Evolutionary conservation across 2,888 invertebrate genomes (phyloP), one percentile per base, ranked within the genome.

Genomic region (Eupithecia pulchellata): DNA sequence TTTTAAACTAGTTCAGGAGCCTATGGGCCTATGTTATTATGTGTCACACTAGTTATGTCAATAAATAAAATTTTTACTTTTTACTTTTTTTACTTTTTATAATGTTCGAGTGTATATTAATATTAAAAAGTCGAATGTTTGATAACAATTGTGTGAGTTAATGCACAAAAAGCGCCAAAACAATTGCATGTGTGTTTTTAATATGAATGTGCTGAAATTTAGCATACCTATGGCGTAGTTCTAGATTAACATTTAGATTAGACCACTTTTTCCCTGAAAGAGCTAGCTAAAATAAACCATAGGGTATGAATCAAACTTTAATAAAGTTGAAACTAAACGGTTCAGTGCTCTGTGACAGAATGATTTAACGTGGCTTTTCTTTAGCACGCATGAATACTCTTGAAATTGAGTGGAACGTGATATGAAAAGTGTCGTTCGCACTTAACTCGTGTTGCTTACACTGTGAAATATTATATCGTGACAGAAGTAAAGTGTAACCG

Each of bases 281-380:
- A 13, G 52, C 52, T 4, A 57, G 64, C 34, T 32, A 68, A 75
- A 79, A 80, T 79, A 75, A 78, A 78, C 79, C 69, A 73, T 77
- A 78, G 78, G 77, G 75, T 74, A 64, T 73, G 69, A 75, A 77
- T 82, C 80, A 84, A 84, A 84, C 82, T 86, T 86, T 85, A 84
- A 86, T 87, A 86, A 86, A 85, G 86, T 82, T 82, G 80, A 85
- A 87, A 85, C 82, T 88, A 86, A 82, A 84, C 86, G 85, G 83
- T 84, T 84, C 84, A 78, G 72, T 73, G 80, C 83, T 81, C 81
- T 82, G 75, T 78, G 88, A 84, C 84, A 86, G 82, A 77, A 82
- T 89, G 85, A 89, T 87, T 90, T 88, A 89, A 88, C 82, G 86
- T 80, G 84, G 83, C 84, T 81, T 83, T 86, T 84, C 83, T 81